Evolutionary conservation across 2,113 vertebrate genomes (phyloP).

Genomic region (Mastomys natalensis): DNA sequence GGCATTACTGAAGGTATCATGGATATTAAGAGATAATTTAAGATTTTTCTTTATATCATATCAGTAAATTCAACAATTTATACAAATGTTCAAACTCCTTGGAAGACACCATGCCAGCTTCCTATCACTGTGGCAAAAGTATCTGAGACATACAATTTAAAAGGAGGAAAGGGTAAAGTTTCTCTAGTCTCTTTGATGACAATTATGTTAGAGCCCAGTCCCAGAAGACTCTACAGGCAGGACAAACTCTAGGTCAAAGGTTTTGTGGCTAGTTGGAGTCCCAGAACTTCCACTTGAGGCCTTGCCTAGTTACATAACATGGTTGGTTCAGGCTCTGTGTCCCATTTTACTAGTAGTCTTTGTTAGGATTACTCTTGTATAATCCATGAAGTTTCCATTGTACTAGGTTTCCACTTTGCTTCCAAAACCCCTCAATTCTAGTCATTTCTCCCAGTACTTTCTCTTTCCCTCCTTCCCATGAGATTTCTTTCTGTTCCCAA

Average conservation of each 20-base stretch:
- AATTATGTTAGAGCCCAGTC: neutral
- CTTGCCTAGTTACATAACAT: neutral
- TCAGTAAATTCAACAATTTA: neutral
- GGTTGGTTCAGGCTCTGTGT: neutral
- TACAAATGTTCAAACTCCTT: neutral
- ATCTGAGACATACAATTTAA: neutral
- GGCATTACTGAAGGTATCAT: neutral
- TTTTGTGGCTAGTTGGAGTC: neutral
- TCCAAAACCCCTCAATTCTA: neutral
- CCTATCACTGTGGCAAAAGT: neutral
- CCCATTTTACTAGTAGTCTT: neutral
- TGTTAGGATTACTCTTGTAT: neutral
- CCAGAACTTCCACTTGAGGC: no score
- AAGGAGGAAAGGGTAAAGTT: neutral
- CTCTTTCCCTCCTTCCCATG: neutral
- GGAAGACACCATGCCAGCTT: neutral
- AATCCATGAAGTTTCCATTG: neutral
- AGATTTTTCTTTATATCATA: neutral
- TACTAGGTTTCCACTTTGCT: neutral
- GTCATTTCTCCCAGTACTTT: neutral
- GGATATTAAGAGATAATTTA: neutral
- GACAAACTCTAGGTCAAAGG: neutral
- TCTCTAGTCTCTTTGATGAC: neutral
- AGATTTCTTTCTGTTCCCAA: neutral
- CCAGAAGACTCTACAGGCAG: neutral